phyloP scores from a whole-genome alignment of 2,797 vertebrate species.

The Rhodeus uyekii region DNA sequence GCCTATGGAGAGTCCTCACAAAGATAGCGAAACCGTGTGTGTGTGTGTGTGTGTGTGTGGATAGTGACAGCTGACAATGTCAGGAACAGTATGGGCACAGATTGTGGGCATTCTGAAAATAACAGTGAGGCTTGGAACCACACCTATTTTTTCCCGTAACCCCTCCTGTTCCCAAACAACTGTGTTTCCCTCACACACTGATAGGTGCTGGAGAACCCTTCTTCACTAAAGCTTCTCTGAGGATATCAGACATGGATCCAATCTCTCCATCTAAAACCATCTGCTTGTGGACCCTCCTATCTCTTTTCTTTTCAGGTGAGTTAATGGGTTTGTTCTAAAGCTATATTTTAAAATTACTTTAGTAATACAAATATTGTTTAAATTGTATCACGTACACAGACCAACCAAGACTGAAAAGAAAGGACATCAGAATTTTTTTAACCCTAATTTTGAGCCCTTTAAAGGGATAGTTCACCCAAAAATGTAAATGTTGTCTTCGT shows the following conservation, averaged over 20 bases:
- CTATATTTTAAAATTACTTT: background rate
- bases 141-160: slow-evolving; percentile 33
- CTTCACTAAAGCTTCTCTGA: background rate
- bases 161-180: slow-evolving; percentile 35
- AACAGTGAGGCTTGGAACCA: slow-evolving; percentile 41
- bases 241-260: slow-evolving; percentile 31
- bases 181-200: slow-evolving; percentile 5
- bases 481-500: too few relatives aligned
- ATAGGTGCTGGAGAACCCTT: background rate
- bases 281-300: slow-evolving; percentile 33
- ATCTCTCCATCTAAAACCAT: background rate
- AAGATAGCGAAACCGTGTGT: too few relatives aligned
- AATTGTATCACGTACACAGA: background rate
- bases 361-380: background rate
- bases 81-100: slow-evolving; percentile 13
- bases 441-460: too few relatives aligned
- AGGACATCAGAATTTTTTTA: too few relatives aligned
- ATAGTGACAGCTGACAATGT: slow-evolving; percentile 77
- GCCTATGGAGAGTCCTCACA: too few relatives aligned
- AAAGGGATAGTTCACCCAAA: too few relatives aligned
- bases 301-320: slow-evolving; percentile 41
- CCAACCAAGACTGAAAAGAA: background rate
- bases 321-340: background rate
- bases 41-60: slow-evolving; percentile 44
- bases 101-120: slow-evolving; percentile 46